Evolutionary conservation across 1,140 invertebrate species (phyloP).

Genomic region (Anthonomus grandis): DNA sequence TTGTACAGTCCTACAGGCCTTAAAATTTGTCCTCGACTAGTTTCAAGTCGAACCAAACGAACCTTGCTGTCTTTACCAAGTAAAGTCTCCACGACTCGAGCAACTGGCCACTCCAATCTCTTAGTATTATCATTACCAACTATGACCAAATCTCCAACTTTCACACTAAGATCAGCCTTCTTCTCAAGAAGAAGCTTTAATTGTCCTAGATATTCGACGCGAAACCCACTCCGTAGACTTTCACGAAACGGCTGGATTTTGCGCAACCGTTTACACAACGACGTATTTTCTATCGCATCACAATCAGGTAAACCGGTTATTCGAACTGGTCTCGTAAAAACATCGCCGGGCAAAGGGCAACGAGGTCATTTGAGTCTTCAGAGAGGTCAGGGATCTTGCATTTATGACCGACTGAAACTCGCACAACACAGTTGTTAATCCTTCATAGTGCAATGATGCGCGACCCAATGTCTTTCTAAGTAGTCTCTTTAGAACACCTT

Average conservation of each 20-base stretch:
- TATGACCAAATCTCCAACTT: constrained; percentile 9
- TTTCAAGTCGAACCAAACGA: constrained; percentile 7
- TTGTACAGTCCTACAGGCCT: constrained; percentile 16
- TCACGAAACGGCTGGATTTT: constrained; percentile 11
- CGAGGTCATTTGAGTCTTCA: not conserved
- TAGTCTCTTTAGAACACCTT: constrained; percentile 33
- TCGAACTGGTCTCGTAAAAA: constrained; percentile 19
- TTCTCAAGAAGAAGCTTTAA: not conserved
- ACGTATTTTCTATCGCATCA: constrained; percentile 11
- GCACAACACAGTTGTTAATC: constrained; percentile 40
- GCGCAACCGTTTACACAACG: constrained; percentile 1
- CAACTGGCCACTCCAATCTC: too few relatives aligned
- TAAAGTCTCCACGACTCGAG: too few relatives aligned
- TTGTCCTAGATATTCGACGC: constrained; percentile 22
- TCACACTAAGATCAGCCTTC: not conserved
- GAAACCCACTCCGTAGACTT: constrained; percentile 10
- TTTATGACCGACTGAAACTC: constrained; percentile 42
- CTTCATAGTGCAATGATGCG: constrained; percentile 37
- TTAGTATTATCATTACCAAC: constrained; percentile 16
- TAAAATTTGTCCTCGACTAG: not conserved
- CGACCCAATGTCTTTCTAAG: too few relatives aligned
- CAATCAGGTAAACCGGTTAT: constrained; percentile 22
- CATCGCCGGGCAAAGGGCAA: too few relatives aligned
- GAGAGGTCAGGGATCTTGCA: constrained; percentile 38
- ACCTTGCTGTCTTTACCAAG: constrained; percentile 10